Base-by-base conservation (phyloP, 2,113 vertebrate species). In the Boulengeromyrus knoepffleri region DNA sequence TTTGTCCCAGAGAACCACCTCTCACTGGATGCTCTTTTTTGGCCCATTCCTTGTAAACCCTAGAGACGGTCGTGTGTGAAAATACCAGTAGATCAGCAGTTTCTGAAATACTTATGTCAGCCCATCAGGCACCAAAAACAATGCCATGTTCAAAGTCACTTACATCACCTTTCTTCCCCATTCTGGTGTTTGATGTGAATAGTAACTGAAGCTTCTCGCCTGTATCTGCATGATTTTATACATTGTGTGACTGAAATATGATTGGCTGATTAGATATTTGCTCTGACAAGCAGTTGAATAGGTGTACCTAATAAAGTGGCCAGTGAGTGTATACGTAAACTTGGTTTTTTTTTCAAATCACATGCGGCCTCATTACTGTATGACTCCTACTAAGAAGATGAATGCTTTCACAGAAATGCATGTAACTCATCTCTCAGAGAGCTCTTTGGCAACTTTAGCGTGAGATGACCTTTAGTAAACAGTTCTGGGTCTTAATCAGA, bases 391-490 rank as follows among this genome's bases (percentile, higher is more conserved):
- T 17, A n/a, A 36, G 21, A 53, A 45, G 13, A 8, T 12, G 0
- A 39, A n/a, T 8, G 17, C 45, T 89, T 70, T 89, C 86, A 39
- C 6, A 84, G 52, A 46, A 84, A 56, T 74, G 27, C 21, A 84
- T 42, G 31, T 56, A 53, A 56, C 74, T 47, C 49, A 70, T 88
- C 21, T 88, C 62, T 74, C 88, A 24, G 19, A 27, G 36, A 88
- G 36, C 53, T n/a, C 31, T 47, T 31, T 74, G 88, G 88, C 88
- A 74, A 80, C 74, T 49, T 84, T 56, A 89, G 47, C 45, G 36
- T 56, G 15, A n/a, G 50, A 53, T 89, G 88, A 89, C 49, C 88
- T 89, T 89, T 89, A 5, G 31, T 53, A 89, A 84, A 89, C 74
- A n/a, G 31, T 52, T 36, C 70, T 36, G 50, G 88, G 9, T 88